phyloP scores from a whole-genome alignment of 2,113 vertebrate genomes.

The Murina feae region DNA sequence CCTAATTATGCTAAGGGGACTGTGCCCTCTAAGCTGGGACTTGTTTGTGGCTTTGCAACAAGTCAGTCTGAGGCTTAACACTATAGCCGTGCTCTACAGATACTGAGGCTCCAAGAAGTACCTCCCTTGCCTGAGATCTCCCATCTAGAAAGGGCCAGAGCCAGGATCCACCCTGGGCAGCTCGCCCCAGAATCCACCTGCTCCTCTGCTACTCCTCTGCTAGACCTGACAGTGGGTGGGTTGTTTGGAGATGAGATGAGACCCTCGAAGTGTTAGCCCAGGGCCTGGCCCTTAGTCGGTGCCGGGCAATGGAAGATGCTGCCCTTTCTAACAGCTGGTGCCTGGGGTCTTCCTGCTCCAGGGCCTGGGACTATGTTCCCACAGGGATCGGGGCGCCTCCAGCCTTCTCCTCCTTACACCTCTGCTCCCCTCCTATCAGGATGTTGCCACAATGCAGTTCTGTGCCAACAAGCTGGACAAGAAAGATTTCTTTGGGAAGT shows the following conservation, averaged over 20 bases:
- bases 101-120: not conserved
- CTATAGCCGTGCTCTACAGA: too few relatives aligned
- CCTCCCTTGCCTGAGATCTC: not conserved
- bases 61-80: too few relatives aligned
- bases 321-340: not conserved
- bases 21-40: too few relatives aligned
- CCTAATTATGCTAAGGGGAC: too few relatives aligned
- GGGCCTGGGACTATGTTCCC: not conserved
- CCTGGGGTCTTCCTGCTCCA: not conserved
- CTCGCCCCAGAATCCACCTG: not conserved
- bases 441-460: slow-evolving; percentile 92
- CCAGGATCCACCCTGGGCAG: not conserved
- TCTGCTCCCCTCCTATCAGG: slow-evolving; percentile 73
- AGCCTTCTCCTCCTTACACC: not conserved
- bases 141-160: not conserved
- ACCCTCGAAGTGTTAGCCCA: not conserved
- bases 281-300: not conserved
- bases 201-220: fast-evolving
- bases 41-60: too few relatives aligned
- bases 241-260: not conserved
- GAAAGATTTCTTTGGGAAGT: slow-evolving; percentile 95
- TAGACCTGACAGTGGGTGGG: not conserved
- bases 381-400: not conserved
- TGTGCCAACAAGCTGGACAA: slow-evolving; percentile 95
- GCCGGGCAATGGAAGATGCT: fast-evolving